Evolutionary conservation across 2,113 vertebrate species (phyloP).

Genomic region (Melierax canorus): DNA sequence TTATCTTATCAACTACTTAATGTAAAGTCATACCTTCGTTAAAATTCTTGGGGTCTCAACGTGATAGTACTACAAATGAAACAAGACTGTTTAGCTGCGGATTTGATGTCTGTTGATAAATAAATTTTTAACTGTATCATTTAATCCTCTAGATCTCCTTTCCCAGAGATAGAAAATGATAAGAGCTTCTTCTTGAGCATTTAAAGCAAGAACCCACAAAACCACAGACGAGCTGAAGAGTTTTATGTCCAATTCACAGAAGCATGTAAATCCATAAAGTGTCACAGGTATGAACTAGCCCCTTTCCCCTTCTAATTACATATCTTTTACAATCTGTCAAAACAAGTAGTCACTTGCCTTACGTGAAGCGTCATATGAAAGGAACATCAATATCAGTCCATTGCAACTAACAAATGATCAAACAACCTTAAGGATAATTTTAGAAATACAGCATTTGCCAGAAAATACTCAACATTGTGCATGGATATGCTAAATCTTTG

Average conservation of each 20-base stretch:
- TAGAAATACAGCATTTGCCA: neutral
- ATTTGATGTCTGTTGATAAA: neutral
- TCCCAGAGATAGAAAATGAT: neutral
- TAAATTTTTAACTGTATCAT: neutral
- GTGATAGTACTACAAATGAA: neutral
- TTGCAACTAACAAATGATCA: neutral
- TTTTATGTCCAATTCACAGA: neutral
- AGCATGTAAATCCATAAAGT: neutral
- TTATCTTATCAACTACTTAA: neutral
- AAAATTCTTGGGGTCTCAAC: neutral
- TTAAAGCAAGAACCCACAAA: neutral
- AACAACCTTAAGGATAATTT: neutral
- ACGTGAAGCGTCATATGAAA: neutral
- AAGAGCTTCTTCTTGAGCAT: neutral
- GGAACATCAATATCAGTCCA: neutral
- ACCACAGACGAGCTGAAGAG: neutral
- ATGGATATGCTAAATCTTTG: neutral
- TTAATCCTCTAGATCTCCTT: neutral
- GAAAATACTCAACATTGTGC: neutral
- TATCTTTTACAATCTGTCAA: neutral
- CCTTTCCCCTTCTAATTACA: neutral
- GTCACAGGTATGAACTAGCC: constrained; percentile 1
- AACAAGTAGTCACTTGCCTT: constrained; percentile 6
- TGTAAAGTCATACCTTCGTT: neutral
- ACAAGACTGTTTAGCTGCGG: neutral